Percentiles rank a stretch among this genome's conserved stretches.
Evolutionary conservation across 2,888 invertebrate species (phyloP).

Genomic region (Stratiomys singularior): DNA sequence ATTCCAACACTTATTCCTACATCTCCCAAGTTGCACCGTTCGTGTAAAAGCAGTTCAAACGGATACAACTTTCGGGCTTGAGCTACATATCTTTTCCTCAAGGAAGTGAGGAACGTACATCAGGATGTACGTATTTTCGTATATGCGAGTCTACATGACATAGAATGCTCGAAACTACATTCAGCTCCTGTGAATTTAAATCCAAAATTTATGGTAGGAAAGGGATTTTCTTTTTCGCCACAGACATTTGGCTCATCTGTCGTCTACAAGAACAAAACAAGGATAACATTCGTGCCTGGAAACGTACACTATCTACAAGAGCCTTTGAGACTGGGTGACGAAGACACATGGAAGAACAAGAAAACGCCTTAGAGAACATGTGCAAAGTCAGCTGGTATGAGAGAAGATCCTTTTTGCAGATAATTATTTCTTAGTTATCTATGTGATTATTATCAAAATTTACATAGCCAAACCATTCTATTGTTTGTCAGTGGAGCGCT

Average conservation of each 20-base stretch:
- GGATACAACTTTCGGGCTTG: conserved; percentile 26
- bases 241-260: conserved; percentile 42
- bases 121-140: background rate
- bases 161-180: background rate
- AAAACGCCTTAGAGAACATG: conserved; percentile 47
- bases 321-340: background rate
- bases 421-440: conserved; percentile 51
- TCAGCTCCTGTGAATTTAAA: conserved; percentile 45
- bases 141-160: background rate
- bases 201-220: conserved; percentile 46
- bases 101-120: conserved; percentile 4
- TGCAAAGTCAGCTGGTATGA: conserved; percentile 46
- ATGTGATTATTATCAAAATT: conserved; percentile 51
- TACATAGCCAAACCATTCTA: conserved; percentile 50
- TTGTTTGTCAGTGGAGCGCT: conserved; percentile 34
- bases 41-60: conserved; percentile 11
- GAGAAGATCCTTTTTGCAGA: conserved; percentile 50
- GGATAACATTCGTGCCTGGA: background rate
- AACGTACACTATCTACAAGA: background rate
- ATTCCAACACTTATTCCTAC: conserved; percentile 8
- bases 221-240: conserved; percentile 45
- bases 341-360: conserved; percentile 3
- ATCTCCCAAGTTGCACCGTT: conserved; percentile 9
- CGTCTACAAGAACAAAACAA: conserved; percentile 12
- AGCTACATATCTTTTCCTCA: background rate